These are phyloP conservation scores for Leptopilina clavipes DNA, from an alignment of 1,140 invertebrate species.

Conservation along the genomic window DNA sequence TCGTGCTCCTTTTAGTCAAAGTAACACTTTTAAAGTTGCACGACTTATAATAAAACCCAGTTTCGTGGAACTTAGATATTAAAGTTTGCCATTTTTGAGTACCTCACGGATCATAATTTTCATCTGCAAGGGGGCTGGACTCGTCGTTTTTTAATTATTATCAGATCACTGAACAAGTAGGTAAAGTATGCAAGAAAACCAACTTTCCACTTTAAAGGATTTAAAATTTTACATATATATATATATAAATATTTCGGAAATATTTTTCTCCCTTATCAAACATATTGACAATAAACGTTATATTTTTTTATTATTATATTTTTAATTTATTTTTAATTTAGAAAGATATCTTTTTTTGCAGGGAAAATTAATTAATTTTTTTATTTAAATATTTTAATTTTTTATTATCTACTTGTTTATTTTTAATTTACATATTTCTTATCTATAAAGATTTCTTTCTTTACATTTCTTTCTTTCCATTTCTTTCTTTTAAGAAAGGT, in stretches of 20 bases:
- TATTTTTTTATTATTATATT: no score
- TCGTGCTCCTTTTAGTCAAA: neutral
- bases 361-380: no score
- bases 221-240: neutral
- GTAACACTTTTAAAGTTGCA: neutral
- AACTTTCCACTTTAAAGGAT: conserved; percentile 28
- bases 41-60: neutral
- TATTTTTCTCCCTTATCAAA: neutral
- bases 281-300: neutral
- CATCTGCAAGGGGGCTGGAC: neutral
- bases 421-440: no score
- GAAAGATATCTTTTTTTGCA: no score
- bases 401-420: no score
- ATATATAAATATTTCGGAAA: no score
- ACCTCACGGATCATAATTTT: neutral
- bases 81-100: neutral
- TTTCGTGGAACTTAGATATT: neutral
- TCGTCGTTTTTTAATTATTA: conserved; percentile 2
- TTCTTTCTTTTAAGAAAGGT: no score
- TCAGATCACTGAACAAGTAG: conserved; percentile 24
- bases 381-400: no score
- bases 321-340: no score
- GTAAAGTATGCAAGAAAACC: conserved; percentile 16
- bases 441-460: no score
- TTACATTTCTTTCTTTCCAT: no score